Percentiles rank a stretch among this genome's conserved stretches.
Conservation (phyloP, 1,140 invertebrate species). For the Idris sp. region DNA sequence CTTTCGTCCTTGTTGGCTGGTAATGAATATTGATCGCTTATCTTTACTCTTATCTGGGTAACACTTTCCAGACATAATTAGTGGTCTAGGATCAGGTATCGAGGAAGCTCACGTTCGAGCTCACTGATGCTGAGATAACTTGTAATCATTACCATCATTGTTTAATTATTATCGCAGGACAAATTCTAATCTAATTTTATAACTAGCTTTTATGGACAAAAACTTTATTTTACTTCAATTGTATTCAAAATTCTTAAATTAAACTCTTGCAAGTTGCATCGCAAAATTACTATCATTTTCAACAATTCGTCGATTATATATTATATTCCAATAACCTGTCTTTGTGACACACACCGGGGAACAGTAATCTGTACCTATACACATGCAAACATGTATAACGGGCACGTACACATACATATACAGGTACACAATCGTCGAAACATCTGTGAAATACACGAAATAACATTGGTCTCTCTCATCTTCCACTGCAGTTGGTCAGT, state of each 20-base stretch:
- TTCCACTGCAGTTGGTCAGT: slow-evolving; percentile 56
- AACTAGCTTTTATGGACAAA: no score
- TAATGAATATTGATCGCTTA: slow-evolving; percentile 57
- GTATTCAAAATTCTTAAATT: no score
- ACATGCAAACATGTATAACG: no score
- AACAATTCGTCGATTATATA: slow-evolving; percentile 51
- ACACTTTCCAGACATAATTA: slow-evolving; percentile 56
- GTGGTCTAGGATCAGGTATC: slow-evolving; percentile 36
- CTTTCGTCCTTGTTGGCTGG: slow-evolving; percentile 30
- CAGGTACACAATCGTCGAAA: slow-evolving; percentile 37
- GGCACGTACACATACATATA: neutral
- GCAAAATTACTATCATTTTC: slow-evolving; percentile 35
- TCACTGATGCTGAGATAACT: slow-evolving; percentile 19
- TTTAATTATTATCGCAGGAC: no score
- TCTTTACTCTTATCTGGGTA: slow-evolving; percentile 34
- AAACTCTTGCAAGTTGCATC: slow-evolving; percentile 35
- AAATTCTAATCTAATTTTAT: no score
- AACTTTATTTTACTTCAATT: no score
- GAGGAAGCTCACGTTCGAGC: slow-evolving; percentile 29
- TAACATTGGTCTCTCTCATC: slow-evolving; percentile 45
- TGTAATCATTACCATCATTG: no score
- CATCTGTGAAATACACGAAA: slow-evolving; percentile 53
- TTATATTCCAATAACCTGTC: slow-evolving; percentile 47
- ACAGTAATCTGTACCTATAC: slow-evolving; percentile 34
- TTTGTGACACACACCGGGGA: slow-evolving; percentile 11